These are phyloP conservation scores for Platynereis dumerilii DNA, from an alignment of 2,888 invertebrate species.

Conservation along the genomic window DNA sequence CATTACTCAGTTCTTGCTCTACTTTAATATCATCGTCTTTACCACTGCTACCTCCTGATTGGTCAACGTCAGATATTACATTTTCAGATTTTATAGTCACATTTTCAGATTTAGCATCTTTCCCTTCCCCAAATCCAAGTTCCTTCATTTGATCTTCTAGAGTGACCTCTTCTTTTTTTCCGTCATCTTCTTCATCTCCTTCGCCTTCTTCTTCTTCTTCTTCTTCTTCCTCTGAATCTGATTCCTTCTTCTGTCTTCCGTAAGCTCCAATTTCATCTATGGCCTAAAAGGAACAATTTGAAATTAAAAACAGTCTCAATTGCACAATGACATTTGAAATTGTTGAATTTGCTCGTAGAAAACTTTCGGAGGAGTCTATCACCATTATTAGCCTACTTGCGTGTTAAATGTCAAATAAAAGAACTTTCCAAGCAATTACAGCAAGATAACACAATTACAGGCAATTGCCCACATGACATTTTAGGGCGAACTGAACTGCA, in stretches of 20 bases:
- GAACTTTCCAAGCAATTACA: no score
- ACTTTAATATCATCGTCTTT: no score
- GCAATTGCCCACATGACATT: no score
- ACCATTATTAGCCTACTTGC: no score
- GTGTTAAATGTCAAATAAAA: no score
- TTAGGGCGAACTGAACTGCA: no score
- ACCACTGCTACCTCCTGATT: not conserved
- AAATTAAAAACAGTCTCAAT: no score
- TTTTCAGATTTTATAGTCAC: conserved; percentile 48
- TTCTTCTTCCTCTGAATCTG: conserved; percentile 35
- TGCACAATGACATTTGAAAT: not conserved
- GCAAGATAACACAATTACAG: no score
- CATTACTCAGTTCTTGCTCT: no score
- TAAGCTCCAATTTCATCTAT: conserved; percentile 47
- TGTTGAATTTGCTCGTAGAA: no score
- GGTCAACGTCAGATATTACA: conserved; percentile 5
- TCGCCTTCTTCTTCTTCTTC: conserved; percentile 40
- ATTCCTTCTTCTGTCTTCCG: conserved; percentile 41
- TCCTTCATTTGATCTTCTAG: conserved; percentile 4
- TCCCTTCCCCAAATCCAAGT: not conserved
- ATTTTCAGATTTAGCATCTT: not conserved
- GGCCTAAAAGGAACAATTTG: no score
- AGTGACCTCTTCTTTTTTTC: conserved; percentile 11
- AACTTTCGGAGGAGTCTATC: no score
- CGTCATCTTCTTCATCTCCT: conserved; percentile 51